Base-by-base conservation (phyloP, 2,113 vertebrate genomes). In the Chitala chitala region DNA sequence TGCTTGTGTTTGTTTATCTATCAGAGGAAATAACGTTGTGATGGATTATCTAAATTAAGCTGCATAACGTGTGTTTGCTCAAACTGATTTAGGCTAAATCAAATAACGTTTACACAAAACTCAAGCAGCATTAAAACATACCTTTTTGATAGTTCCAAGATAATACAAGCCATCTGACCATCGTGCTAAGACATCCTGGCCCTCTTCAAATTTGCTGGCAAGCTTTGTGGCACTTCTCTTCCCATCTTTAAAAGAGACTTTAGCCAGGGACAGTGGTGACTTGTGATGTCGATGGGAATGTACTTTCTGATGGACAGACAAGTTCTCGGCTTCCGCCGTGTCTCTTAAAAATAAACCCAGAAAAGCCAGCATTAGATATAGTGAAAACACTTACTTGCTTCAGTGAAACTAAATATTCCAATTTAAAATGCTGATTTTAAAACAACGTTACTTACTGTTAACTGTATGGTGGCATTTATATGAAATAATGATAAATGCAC, bases 121-220 rank as follows among this genome's bases (percentile, higher is more conserved):
- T 26, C 6, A 2, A n/a, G n/a, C n/a, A n/a, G n/a, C n/a, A n/a
- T n/a, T n/a, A 50, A 9, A 22, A 75, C 75, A 70, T 83, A 93
- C 96, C 94, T 98, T 99, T 89, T 94, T 94, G 88, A 99, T 94
- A 87, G 94, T 99, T 88, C 96, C 96, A 93, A 99, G 91, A 88
- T 99, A 99, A 92, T 98, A 98, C 83, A 99, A 92, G 86, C 96
- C 96, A 90, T 99, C 96, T 84, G 96, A 98, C 96, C 96, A 99
- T 79, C 95, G 93, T 88, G 96, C 96, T 94, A 99, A 87, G 89
- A 99, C 96, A 85, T 98, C 96, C 88, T 99, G 96, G 84, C 94
- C 96, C 80, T 98, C 96, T 86, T 94, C 92, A 87, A 99, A 98
- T 92, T 94, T 95, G 88, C 90, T 92, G 78, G 92, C 84, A 81